Base-by-base conservation (phyloP, 2,113 vertebrate genomes). In the Albula goreensis region DNA sequence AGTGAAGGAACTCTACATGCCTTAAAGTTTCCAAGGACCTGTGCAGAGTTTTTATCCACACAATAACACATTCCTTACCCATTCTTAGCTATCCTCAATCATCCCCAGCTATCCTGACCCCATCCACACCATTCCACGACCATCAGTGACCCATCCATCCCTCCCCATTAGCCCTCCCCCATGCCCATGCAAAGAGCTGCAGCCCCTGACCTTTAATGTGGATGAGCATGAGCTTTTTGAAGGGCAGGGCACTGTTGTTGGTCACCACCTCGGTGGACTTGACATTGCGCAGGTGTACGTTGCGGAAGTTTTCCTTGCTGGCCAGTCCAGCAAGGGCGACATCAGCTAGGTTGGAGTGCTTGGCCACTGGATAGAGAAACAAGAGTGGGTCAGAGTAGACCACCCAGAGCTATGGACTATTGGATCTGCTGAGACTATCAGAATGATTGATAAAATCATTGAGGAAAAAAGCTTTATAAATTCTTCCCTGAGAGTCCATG, bases 131-230 rank as follows among this genome's bases (percentile, higher is more conserved):
- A 41, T 41, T 41, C 31, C 31, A 0, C 31, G 31, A 41, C 31
- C 31, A 41, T 41, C 31, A 1, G 31, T 41, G 31, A 41, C 31
- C 31, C 31, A 41, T 41, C 31, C 0, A 41, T 41, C 31, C 31
- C 31, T 41, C 31, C 31, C 31, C 0, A 41, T 41, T 41, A 41
- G 31, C 31, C 31, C 31, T 41, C 31, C 31, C 31, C 31, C 31
- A 41, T 41, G 31, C 31, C 31, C 31, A 41, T 41, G 31, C 31
- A 1, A 41, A 41, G 31, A 41, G 1, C 31, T 41, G 31, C 31
- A 41, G 53, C 11, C 41, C 50, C 90, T 90, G 90, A 96, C 96
- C 96, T 96, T 96, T 96, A 41, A 96, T 84, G 81, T 93, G 94
- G 70, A 96, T 89, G 70, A 96, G 94, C 96, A 96, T 96, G 78